These are phyloP conservation scores for Nansenia antarctica DNA, from an alignment of 2,113 vertebrate genomes.

Conservation along the genomic window DNA sequence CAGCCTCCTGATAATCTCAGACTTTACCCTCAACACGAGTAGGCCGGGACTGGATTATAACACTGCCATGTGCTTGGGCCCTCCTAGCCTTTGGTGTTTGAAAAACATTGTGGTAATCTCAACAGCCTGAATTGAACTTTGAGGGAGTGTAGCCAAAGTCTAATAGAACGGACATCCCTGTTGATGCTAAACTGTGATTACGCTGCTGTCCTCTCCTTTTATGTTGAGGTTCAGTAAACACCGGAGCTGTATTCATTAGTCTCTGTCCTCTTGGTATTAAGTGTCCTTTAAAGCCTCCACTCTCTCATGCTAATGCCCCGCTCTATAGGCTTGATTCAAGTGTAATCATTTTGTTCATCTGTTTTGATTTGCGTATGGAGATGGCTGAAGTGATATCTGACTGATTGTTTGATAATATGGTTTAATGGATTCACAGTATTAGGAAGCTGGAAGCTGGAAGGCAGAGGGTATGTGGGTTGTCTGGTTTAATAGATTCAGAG, in stretches of 20 bases:
- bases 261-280: slow-evolving; percentile 1
- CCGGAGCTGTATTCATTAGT: slow-evolving; percentile 27
- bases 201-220: slow-evolving; percentile 28
- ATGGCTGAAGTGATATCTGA: background rate
- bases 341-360: background rate
- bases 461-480: background rate
- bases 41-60: background rate
- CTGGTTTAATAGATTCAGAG: too few relatives aligned
- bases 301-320: background rate
- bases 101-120: background rate
- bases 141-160: too few relatives aligned
- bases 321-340: background rate
- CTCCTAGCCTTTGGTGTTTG: background rate
- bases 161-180: slow-evolving; percentile 14
- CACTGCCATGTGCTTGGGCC: background rate
- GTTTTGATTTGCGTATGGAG: background rate
- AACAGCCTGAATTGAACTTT: slow-evolving; percentile 17
- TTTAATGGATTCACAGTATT: too few relatives aligned
- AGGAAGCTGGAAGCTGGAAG: too few relatives aligned
- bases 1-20: background rate
- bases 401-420: background rate
- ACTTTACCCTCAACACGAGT: background rate
- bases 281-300: background rate
- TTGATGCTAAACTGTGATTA: slow-evolving; percentile 27
- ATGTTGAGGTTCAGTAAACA: slow-evolving; percentile 24